phyloP scores from a whole-genome alignment of 2,797 vertebrate genomes.

The Centroberyx gerrardi region DNA sequence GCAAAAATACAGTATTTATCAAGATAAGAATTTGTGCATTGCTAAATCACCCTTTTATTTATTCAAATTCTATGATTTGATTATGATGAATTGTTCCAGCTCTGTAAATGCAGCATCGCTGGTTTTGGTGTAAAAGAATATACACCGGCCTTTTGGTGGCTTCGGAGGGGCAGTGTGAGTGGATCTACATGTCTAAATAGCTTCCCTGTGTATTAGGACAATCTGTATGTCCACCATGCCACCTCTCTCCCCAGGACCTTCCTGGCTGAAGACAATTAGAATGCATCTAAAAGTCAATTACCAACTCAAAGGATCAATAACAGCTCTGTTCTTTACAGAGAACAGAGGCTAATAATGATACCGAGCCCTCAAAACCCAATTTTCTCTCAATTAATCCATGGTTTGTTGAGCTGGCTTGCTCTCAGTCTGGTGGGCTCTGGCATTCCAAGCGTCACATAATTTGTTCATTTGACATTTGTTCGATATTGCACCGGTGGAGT shows the following conservation, averaged over 20 bases:
- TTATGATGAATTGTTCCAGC: not conserved
- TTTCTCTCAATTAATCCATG: constrained; percentile 50
- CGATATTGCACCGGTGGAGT: constrained; percentile 30
- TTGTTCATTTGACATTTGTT: constrained; percentile 54
- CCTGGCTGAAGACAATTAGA: constrained; percentile 44
- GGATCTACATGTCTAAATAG: not conserved
- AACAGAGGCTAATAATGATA: constrained; percentile 51
- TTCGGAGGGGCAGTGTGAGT: not conserved
- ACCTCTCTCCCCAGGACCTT: not conserved
- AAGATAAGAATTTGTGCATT: not conserved
- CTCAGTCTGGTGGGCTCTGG: constrained; percentile 23
- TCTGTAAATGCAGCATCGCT: not conserved
- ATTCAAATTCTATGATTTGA: not conserved
- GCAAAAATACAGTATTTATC: too few relatives aligned
- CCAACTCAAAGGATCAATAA: constrained; percentile 58
- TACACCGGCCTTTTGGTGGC: too few relatives aligned
- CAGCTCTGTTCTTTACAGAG: constrained; percentile 41
- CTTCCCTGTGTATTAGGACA: constrained; percentile 9
- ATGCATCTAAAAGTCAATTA: constrained; percentile 67
- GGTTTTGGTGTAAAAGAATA: too few relatives aligned
- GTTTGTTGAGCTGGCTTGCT: constrained; percentile 37
- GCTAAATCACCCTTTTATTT: too few relatives aligned
- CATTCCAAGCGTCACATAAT: constrained; percentile 33
- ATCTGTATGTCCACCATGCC: constrained; percentile 4
- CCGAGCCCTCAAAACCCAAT: constrained; percentile 50